Evolutionary conservation across 2,888 invertebrate genomes (phyloP), one percentile per base, ranked within the genome.

Genomic region (Ochropacha duplaris): DNA sequence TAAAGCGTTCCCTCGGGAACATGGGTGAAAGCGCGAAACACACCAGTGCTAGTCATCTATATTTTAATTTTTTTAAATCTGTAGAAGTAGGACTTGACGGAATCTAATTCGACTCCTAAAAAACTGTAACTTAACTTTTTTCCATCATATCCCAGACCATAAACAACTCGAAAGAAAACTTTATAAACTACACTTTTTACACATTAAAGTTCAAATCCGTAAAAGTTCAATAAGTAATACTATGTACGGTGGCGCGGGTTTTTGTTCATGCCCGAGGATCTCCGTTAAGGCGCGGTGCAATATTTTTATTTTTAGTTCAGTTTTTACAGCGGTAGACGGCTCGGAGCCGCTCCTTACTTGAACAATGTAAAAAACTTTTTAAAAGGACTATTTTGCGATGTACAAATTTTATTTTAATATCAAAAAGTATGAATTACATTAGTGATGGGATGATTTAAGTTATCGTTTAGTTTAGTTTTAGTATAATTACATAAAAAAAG

Each of bases 291-390:
- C 57, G 59, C 54, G 55, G 64, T 72, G 63, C 65, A 65, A 66
- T 79, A 79, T 71, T 79, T 83, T 82, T 81, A 78, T 83, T 83
- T 78, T 31, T 31, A 31, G 31, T 4, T 31, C 78, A 68, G 76
- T 83, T 86, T 85, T 86, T 85, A 72, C 76, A 60, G 60, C 55
- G 61, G 67, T 74, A 83, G 84, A 84, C 83, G 66, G 72, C 61
- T 54, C 66, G 83, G 82, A 78, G 83, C 82, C 78, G 58, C 55
- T 59, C 70, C 69, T 65, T 68, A 44, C 49, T 64, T 62, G 64
- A 64, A 60, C 65, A 60, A 68, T 66, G 64, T 59, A 63, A 56
- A 61, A 52, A 52, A 22, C 19, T 52, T 52, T 52, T 60, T 59
- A 64, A 64, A 61, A 58, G 19, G 58, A 56, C 28, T 55, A 26